phyloP scores from a whole-genome alignment of 2,113 vertebrate species.

The Mesoclemmys tuberculata region DNA sequence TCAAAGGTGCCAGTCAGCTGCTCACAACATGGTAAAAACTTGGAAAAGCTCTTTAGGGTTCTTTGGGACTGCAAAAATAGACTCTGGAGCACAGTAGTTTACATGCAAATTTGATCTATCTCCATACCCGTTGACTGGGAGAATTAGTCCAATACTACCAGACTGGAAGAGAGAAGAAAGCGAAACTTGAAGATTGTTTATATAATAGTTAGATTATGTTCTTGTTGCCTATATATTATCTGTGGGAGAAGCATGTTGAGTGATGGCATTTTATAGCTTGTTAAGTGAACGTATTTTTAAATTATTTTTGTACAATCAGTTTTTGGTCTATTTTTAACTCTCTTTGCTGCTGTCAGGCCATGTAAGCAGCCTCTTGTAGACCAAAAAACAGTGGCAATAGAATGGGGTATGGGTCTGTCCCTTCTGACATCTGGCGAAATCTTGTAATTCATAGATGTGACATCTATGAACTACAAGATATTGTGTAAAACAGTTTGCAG shows the following conservation, averaged over 20 bases:
- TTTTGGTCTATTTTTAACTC: background rate
- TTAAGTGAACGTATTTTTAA: background rate
- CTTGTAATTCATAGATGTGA: background rate
- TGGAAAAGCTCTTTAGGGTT: background rate
- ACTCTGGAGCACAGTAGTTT: background rate
- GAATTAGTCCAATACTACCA: background rate
- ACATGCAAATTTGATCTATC: background rate
- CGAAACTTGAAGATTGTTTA: background rate
- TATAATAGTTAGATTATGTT: background rate
- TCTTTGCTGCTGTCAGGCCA: background rate
- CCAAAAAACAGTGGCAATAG: background rate
- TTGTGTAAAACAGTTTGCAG: background rate
- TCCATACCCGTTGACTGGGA: background rate
- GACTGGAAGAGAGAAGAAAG: background rate
- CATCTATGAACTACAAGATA: background rate
- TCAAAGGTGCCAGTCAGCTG: background rate
- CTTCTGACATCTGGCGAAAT: background rate
- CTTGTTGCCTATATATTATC: background rate
- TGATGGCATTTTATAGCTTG: background rate
- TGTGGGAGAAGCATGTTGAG: background rate
- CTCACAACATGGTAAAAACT: background rate
- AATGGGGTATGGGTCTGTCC: rapidly evolving
- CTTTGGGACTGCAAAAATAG: background rate
- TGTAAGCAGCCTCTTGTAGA: background rate
- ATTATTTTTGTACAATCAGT: background rate